Conservation (phyloP, 1,140 invertebrate genomes). For the Harpegnathos saltator region DNA sequence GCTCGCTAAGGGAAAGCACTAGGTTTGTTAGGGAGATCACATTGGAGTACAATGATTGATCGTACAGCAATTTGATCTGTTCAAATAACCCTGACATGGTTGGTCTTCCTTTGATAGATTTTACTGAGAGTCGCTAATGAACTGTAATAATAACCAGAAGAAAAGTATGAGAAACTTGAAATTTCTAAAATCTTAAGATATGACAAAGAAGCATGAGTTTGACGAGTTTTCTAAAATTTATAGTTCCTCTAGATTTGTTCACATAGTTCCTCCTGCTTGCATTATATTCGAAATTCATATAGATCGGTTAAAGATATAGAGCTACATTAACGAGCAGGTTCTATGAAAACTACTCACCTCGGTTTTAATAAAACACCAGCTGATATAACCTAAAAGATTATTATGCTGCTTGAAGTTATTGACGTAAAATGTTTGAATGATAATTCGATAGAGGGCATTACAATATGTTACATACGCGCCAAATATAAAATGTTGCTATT, state of each 20-base stretch:
- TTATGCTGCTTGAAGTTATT: not conserved
- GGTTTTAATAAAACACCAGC: not conserved
- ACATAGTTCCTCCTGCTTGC: not conserved
- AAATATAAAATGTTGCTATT: not conserved
- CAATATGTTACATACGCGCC: not conserved
- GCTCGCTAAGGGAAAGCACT: slow-evolving; percentile 88
- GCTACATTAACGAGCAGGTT: not conserved
- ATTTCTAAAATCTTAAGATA: not conserved
- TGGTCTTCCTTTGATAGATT: not conserved
- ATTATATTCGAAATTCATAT: not conserved
- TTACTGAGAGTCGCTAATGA: not conserved
- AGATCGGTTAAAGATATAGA: not conserved
- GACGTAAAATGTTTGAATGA: not conserved
- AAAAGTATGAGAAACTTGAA: not conserved
- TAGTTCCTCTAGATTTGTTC: not conserved
- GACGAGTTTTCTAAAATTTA: not conserved
- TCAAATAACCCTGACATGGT: slow-evolving; percentile 86
- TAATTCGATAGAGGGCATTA: slow-evolving; percentile 8
- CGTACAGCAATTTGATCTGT: slow-evolving; percentile 87
- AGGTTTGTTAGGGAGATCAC: slow-evolving; percentile 87
- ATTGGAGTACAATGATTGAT: slow-evolving; percentile 85
- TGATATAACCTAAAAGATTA: slow-evolving; percentile 10
- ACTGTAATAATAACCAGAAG: not conserved
- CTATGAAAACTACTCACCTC: not conserved
- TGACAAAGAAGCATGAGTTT: not conserved